These are phyloP conservation scores for Malthinus seriepunctatus DNA, from an alignment of 2,888 invertebrate species.

Conservation along the genomic window DNA sequence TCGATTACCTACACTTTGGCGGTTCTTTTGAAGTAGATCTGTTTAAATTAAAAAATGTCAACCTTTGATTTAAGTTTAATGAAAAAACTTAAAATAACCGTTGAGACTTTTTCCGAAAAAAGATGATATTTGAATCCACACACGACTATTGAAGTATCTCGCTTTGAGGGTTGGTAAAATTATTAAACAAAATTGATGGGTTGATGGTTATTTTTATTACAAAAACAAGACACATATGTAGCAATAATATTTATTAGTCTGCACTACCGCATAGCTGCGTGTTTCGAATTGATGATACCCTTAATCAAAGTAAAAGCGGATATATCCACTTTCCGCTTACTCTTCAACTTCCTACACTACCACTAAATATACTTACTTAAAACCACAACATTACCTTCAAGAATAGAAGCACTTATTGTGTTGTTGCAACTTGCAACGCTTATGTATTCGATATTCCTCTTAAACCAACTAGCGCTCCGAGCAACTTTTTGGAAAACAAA, in stretches of 20 bases:
- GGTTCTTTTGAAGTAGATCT: background rate
- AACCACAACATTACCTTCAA: slow-evolving; percentile 24
- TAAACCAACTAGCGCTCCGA: no score
- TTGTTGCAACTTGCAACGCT: no score
- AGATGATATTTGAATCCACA: background rate
- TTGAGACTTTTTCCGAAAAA: no score
- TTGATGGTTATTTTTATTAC: slow-evolving; percentile 18
- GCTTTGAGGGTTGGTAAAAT: background rate
- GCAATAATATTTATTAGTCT: slow-evolving; percentile 27
- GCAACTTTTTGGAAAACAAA: no score
- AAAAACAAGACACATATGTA: slow-evolving; percentile 21
- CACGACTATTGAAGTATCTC: background rate
- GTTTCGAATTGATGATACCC: slow-evolving; percentile 28
- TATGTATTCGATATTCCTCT: no score
- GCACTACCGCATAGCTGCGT: slow-evolving; percentile 29
- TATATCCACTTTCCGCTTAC: slow-evolving; percentile 29
- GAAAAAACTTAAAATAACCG: no score
- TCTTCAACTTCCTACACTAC: slow-evolving; percentile 25
- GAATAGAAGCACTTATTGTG: slow-evolving; percentile 7
- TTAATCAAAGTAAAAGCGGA: slow-evolving; percentile 31
- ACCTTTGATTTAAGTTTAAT: no score
- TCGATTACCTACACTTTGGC: slow-evolving; percentile 14
- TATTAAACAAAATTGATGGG: slow-evolving; percentile 3
- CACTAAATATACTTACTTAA: slow-evolving; percentile 23
- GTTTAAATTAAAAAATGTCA: background rate